Evolutionary conservation across 1,140 invertebrate species (phyloP).

Genomic region (Halesus radiatus): DNA sequence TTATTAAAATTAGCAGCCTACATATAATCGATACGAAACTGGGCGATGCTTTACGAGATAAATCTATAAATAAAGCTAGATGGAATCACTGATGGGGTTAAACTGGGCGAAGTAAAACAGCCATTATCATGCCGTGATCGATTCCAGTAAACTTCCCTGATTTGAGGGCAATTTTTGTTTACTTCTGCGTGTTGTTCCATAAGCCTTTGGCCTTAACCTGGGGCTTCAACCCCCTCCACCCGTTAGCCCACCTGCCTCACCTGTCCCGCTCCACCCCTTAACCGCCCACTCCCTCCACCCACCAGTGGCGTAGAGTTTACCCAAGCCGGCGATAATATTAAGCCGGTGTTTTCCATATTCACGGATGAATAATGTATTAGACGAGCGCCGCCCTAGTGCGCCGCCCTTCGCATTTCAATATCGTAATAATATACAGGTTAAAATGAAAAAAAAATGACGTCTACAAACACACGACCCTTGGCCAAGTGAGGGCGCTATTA

Average conservation of each 20-base stretch:
- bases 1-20: no score
- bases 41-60: no score
- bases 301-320: constrained; percentile 14
- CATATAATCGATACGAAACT: no score
- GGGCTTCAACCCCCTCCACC: background rate
- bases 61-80: no score
- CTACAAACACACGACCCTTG: background rate
- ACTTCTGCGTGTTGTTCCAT: background rate
- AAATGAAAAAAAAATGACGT: background rate
- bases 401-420: constrained; percentile 32
- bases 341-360: constrained; percentile 44
- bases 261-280: no score
- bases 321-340: constrained; percentile 33
- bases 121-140: background rate
- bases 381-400: constrained; percentile 8
- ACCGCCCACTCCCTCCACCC: background rate
- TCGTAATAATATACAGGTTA: constrained; percentile 25
- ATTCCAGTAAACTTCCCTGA: background rate
- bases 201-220: background rate
- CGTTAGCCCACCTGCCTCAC: background rate
- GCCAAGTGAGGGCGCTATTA: background rate
- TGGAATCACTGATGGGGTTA: no score
- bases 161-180: constrained; percentile 12
- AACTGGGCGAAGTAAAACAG: no score
- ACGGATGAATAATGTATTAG: constrained; percentile 42